Evolutionary conservation across 2,888 invertebrate species (phyloP).

Genomic region (Oxycera nigricornis): DNA sequence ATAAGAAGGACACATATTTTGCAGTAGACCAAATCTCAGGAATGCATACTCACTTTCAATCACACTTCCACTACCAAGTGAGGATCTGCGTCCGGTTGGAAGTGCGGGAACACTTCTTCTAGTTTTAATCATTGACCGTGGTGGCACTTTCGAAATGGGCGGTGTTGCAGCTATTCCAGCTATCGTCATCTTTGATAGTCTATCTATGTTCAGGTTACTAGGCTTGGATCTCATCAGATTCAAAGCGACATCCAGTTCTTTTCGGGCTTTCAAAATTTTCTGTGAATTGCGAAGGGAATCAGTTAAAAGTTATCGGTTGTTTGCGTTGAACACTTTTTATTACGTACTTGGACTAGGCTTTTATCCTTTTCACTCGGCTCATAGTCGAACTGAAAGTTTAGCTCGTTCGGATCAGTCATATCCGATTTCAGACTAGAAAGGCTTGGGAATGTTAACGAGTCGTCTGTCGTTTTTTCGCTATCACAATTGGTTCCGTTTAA

Average conservation of each 20-base stretch:
- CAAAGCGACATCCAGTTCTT: slow-evolving; percentile 7
- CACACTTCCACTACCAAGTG: background rate
- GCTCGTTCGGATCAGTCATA: background rate
- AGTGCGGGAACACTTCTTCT: slow-evolving; percentile 8
- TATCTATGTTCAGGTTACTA: background rate
- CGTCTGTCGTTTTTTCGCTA: slow-evolving; percentile 16
- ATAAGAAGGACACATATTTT: too few species aligned
- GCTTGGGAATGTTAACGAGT: slow-evolving; percentile 25
- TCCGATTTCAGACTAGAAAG: slow-evolving; percentile 21
- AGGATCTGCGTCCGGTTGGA: background rate
- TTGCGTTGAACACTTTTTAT: too few species aligned
- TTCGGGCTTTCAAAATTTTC: slow-evolving; percentile 30
- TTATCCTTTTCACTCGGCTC: slow-evolving; percentile 21
- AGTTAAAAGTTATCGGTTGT: background rate
- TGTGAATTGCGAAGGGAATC: background rate
- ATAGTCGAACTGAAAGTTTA: slow-evolving; percentile 20
- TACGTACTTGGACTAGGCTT: slow-evolving; percentile 24
- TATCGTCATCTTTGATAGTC: background rate
- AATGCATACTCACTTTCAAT: slow-evolving; percentile 1
- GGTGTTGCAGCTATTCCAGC: background rate
- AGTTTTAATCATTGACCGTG: background rate
- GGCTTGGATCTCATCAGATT: slow-evolving; percentile 5
- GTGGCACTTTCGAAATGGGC: background rate
- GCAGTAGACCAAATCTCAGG: too few species aligned
- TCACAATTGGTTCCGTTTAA: slow-evolving; percentile 9